Evolutionary conservation across 2,113 vertebrate species (phyloP).

Genomic region (Mus spicilegus): DNA sequence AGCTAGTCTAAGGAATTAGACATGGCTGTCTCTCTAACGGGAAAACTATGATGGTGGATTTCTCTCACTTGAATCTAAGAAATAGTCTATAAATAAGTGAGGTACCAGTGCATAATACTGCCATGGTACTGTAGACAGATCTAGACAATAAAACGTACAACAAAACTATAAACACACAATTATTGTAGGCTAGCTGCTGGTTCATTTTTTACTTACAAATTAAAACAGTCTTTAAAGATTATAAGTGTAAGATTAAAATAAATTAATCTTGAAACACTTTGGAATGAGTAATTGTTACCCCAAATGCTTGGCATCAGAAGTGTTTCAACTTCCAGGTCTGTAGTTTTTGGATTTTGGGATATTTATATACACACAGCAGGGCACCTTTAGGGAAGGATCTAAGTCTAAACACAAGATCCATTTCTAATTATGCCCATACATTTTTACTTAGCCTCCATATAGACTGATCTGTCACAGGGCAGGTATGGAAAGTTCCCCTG

Average conservation of each 20-base stretch:
- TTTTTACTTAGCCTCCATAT: not conserved
- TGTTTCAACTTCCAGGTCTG: not conserved
- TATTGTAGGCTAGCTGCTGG: not conserved
- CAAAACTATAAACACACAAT: not conserved
- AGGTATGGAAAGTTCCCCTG: not conserved
- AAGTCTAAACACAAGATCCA: not conserved
- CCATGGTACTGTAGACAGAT: not conserved
- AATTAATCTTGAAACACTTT: not conserved
- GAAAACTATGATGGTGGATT: not conserved
- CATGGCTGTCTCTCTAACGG: conserved; percentile 36
- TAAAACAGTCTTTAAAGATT: conserved; percentile 15
- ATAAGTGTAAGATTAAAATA: conserved; percentile 36
- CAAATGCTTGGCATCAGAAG: not conserved
- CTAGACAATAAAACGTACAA: not conserved
- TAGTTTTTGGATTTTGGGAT: not conserved
- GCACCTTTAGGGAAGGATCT: not conserved
- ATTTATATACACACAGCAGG: not conserved
- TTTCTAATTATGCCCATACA: not conserved
- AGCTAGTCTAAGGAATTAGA: conserved; percentile 33
- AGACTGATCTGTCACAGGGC: not conserved
- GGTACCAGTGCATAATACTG: not conserved
- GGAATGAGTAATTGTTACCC: not conserved
- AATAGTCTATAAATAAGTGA: conserved; percentile 4
- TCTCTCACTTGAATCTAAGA: not conserved
- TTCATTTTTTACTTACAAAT: not conserved